Evolutionary conservation across 2,888 invertebrate species (phyloP).

Genomic region (Mycogona germanica): DNA sequence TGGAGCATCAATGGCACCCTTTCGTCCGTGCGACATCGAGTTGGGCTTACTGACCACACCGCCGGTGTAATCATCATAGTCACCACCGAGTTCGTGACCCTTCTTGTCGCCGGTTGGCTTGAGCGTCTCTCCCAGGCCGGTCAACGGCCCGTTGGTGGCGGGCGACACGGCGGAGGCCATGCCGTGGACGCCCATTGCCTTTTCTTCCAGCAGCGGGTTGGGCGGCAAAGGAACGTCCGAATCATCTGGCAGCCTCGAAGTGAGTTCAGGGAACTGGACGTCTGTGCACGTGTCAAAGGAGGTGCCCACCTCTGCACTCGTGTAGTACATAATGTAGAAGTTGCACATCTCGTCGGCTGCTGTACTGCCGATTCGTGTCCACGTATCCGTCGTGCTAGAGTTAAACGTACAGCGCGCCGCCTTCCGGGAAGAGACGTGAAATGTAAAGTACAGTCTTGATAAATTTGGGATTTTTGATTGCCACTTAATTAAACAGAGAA

Average conservation of each 20-base stretch:
- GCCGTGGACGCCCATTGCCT: conserved; percentile 28
- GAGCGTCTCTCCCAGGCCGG: neutral
- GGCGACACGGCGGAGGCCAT: neutral
- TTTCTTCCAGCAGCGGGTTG: conserved; percentile 39
- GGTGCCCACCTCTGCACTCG: conserved; percentile 27
- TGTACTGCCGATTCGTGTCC: conserved; percentile 32
- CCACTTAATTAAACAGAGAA: no score
- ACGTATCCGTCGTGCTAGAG: conserved; percentile 35
- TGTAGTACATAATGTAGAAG: conserved; percentile 41
- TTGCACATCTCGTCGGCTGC: conserved; percentile 42
- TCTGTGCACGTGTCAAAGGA: conserved; percentile 23
- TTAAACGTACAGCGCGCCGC: conserved; percentile 44
- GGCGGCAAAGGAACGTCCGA: conserved; percentile 37
- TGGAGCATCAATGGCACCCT: neutral
- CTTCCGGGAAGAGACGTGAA: conserved; percentile 23
- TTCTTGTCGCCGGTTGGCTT: neutral
- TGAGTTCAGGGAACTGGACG: conserved; percentile 26
- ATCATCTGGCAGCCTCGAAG: conserved; percentile 32
- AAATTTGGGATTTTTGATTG: no score
- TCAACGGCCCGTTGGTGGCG: neutral
- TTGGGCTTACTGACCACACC: no score
- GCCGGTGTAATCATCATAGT: conserved; percentile 2
- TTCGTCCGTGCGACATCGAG: no score
- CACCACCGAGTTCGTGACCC: conserved; percentile 3
- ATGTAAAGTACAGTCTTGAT: neutral